phyloP scores from a whole-genome alignment of 2,888 invertebrate species.

The Sthenelais limicola region DNA sequence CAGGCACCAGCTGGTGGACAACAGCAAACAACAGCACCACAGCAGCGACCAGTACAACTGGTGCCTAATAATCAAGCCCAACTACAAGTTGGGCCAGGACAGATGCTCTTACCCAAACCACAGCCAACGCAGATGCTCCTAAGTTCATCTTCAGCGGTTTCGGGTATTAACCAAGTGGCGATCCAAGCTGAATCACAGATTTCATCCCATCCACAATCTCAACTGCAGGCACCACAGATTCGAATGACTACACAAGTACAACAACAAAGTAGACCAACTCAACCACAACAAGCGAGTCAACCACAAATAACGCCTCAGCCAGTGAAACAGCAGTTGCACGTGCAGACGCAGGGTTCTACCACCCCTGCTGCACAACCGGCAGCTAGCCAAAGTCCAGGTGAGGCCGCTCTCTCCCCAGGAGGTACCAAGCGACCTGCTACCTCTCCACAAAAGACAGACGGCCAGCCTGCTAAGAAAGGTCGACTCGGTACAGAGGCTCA shows the following conservation, averaged over 20 bases:
- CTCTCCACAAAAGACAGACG: constrained; percentile 2
- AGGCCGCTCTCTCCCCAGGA: background rate
- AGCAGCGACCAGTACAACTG: constrained; percentile 23
- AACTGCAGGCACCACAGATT: too few relatives aligned
- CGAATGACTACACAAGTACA: too few relatives aligned
- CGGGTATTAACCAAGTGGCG: too few relatives aligned
- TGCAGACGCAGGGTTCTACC: constrained; percentile 10
- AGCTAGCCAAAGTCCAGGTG: background rate
- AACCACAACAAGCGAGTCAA: background rate
- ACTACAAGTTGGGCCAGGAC: constrained; percentile 27
- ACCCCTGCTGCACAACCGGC: too few relatives aligned
- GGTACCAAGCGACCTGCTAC: constrained; percentile 7
- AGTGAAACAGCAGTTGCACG: constrained; percentile 9
- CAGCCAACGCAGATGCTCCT: too few relatives aligned
- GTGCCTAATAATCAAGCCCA: background rate
- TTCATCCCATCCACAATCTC: too few relatives aligned
- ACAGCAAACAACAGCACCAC: background rate
- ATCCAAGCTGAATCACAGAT: too few relatives aligned
- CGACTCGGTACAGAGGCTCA: constrained; percentile 40
- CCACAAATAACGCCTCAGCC: background rate
- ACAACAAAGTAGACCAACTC: too few relatives aligned
- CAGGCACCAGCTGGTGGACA: constrained; percentile 1
- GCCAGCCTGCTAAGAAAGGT: constrained; percentile 52
- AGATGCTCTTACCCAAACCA: constrained; percentile 10
- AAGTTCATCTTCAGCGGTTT: too few relatives aligned